These are phyloP conservation scores for Ramphastos sulfuratus DNA, from an alignment of 2,113 vertebrate genomes.

Conservation along the genomic window DNA sequence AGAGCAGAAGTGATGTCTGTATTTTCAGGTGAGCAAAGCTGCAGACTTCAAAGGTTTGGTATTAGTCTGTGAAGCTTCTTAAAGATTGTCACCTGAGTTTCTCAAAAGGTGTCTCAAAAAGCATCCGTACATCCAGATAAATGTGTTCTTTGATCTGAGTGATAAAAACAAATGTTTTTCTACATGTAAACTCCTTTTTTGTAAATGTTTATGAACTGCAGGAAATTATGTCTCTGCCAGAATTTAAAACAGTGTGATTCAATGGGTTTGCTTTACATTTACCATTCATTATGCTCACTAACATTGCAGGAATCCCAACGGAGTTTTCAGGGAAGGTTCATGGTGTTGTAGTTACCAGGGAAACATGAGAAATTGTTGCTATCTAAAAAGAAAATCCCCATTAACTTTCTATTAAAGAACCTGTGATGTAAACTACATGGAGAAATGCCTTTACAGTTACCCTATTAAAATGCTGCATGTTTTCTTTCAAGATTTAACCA, in stretches of 20 bases:
- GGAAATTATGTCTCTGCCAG: conserved; percentile 64
- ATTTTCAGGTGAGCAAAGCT: conserved; percentile 28
- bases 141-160: conserved; percentile 42
- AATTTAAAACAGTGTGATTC: conserved; percentile 57
- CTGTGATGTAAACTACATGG: background rate
- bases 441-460: background rate
- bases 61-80: conserved; percentile 33
- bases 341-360: conserved; percentile 35
- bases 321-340: conserved; percentile 55
- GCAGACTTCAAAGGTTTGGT: conserved; percentile 44
- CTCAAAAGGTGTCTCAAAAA: conserved; percentile 18
- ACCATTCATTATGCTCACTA: conserved; percentile 48
- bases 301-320: conserved; percentile 20
- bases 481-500: conserved; percentile 43
- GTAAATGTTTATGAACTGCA: conserved; percentile 67
- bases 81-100: conserved; percentile 54
- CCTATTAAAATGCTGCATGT: conserved; percentile 1
- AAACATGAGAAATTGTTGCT: conserved; percentile 54
- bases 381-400: conserved; percentile 57
- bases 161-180: conserved; percentile 60
- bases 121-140: conserved; percentile 41
- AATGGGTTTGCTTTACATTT: conserved; percentile 51
- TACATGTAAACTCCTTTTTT: conserved; percentile 49
- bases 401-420: conserved; percentile 58
- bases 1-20: conserved; percentile 16